Evolutionary conservation across 1,140 invertebrate genomes (phyloP).

Genomic region (Drosophila equinoxialis): DNA sequence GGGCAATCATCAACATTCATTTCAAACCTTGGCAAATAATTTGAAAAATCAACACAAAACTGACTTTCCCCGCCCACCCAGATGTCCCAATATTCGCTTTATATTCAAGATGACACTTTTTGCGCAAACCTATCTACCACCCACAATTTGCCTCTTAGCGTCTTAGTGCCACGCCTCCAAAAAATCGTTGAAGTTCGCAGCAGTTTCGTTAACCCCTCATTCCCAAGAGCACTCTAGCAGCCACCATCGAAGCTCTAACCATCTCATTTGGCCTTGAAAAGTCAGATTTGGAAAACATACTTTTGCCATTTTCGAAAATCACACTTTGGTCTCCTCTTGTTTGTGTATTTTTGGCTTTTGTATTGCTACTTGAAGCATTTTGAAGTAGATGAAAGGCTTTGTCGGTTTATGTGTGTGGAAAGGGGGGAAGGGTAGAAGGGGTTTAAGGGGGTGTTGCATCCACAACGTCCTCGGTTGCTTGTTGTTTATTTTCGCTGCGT

Average conservation of each 20-base stretch:
- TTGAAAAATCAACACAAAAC: constrained; percentile 78
- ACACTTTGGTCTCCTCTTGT: constrained; percentile 59
- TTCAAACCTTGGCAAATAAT: constrained; percentile 70
- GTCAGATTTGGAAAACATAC: constrained; percentile 79
- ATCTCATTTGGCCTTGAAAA: constrained; percentile 67
- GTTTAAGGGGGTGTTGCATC: constrained; percentile 1
- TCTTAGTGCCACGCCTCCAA: background rate
- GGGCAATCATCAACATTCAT: constrained; percentile 58
- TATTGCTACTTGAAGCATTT: constrained; percentile 66
- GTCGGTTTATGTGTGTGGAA: constrained; percentile 30
- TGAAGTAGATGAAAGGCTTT: constrained; percentile 80
- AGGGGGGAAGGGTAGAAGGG: background rate
- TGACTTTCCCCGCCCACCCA: constrained; percentile 36
- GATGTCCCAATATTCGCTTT: constrained; percentile 20
- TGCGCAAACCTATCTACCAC: background rate
- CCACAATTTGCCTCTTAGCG: too few relatives aligned
- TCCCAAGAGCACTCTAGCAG: too few relatives aligned
- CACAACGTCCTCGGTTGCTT: constrained; percentile 23
- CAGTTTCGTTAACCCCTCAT: constrained; percentile 12
- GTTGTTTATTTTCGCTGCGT: constrained; percentile 73
- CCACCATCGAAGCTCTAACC: background rate
- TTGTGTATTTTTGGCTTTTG: constrained; percentile 61
- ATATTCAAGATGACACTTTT: constrained; percentile 61
- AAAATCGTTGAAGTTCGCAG: constrained; percentile 54
- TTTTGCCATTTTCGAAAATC: constrained; percentile 82